Evolutionary conservation across 2,113 vertebrate species (phyloP), one percentile per base, ranked within the genome.

Genomic region (Vidua chalybeata): DNA sequence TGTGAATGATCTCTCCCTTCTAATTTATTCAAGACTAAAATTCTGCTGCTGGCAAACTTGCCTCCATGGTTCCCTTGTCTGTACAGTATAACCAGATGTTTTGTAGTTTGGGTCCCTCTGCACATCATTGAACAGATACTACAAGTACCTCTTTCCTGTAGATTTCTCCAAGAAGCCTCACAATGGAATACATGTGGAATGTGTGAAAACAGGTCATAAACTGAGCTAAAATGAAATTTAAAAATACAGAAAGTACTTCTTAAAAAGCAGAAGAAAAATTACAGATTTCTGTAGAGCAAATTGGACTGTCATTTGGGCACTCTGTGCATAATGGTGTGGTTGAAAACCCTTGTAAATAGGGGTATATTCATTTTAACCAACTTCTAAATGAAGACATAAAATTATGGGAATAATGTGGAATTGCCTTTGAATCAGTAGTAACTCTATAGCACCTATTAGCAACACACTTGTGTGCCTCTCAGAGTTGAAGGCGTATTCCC

Each of bases 11-110:
- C 56, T 93, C 54, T 95, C 22, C 72, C 92, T 94, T 93, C 89
- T 96, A 96, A 97, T 97, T 95, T 97, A 97, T 97, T 96, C 91
- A 95, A 90, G 91, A 95, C 81, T 96, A 95, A 93, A 91, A 94
- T 94, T 96, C 96, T 96, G 97, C 94, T 96, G 95, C 89, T 87
- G 93, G 94, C 95, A 95, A 97, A 96, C 72, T 93, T 94, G 64
- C 87, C 76, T 96, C 75, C 75, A 89, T 61, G 51, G 71, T 92
- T 97, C 81, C 87, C 72, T 43, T 88, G 94, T 63, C 92, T 96
- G 79, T 87, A 91, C 72, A 87, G 78, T 49, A 94, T 83, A 92
- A 78, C 91, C 95, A 97, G 97, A 94, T 97, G 95, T 96, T 97
- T 95, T 95, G 90, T 83, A 96, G 86, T 94, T 96, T 75, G 52